Conservation (phyloP, 2,113 vertebrate species). For the Tragelaphus scriptus region DNA sequence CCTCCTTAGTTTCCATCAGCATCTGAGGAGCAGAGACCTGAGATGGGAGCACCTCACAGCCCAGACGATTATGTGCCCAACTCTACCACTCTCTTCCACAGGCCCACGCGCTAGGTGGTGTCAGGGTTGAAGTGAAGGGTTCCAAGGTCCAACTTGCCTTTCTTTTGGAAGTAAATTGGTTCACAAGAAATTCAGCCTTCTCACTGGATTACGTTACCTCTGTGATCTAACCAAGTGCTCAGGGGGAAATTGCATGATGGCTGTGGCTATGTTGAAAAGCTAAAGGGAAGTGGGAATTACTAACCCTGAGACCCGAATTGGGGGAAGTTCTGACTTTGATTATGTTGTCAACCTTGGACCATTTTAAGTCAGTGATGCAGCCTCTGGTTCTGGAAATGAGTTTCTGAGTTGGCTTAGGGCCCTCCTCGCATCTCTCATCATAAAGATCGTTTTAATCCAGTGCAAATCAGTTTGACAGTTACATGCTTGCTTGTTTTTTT, state of each 20-base stretch:
- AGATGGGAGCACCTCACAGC: neutral
- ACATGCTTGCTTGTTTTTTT: neutral
- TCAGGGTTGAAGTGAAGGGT: too few relatives aligned
- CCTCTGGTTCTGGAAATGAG: neutral
- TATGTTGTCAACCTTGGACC: neutral
- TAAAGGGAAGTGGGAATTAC: neutral
- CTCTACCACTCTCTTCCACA: neutral
- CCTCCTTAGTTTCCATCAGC: neutral
- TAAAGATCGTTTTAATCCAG: too few relatives aligned
- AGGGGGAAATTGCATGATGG: accelerated
- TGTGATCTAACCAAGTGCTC: neutral
- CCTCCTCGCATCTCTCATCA: accelerated
- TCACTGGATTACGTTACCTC: neutral
- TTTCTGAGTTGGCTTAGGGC: neutral
- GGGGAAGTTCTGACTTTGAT: neutral
- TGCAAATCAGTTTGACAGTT: neutral
- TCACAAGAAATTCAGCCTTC: neutral
- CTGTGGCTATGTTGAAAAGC: neutral
- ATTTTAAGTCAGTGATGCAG: neutral
- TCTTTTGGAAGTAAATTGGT: neutral
- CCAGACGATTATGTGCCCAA: neutral
- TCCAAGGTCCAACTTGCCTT: neutral
- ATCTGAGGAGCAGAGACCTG: neutral
- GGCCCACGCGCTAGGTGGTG: accelerated
- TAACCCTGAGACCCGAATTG: neutral